Conservation (phyloP, 2,113 vertebrate genomes). For the Ctenodactylus gundi region DNA sequence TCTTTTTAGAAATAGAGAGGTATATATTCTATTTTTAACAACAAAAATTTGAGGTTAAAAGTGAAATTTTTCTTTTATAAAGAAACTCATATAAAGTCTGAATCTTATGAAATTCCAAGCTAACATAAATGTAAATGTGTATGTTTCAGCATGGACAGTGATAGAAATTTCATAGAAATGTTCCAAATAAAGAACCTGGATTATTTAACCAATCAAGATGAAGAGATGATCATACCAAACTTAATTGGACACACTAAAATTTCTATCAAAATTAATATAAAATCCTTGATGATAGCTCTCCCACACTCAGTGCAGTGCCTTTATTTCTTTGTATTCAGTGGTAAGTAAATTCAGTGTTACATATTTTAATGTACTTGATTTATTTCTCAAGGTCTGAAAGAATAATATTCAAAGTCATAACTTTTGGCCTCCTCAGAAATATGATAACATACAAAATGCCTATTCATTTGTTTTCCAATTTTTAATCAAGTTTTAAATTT, state of each 20-base stretch:
- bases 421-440: neutral
- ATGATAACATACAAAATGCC: too few relatives aligned
- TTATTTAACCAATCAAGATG: neutral
- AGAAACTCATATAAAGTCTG: neutral
- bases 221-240: neutral
- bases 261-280: neutral
- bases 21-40: neutral
- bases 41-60: neutral
- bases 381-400: neutral
- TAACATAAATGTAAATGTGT: too few relatives aligned
- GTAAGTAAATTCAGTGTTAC: too few relatives aligned
- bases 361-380: neutral
- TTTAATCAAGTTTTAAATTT: too few relatives aligned
- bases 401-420: neutral
- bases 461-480: too few relatives aligned
- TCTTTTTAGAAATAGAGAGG: neutral
- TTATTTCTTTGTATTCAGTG: too few relatives aligned
- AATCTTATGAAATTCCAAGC: neutral
- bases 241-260: neutral
- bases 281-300: neutral
- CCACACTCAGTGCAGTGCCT: neutral
- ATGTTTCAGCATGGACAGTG: too few relatives aligned
- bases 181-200: neutral
- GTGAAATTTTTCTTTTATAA: neutral
- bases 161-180: neutral